phyloP scores from a whole-genome alignment of 2,113 vertebrate species.

The Sander vitreus region DNA sequence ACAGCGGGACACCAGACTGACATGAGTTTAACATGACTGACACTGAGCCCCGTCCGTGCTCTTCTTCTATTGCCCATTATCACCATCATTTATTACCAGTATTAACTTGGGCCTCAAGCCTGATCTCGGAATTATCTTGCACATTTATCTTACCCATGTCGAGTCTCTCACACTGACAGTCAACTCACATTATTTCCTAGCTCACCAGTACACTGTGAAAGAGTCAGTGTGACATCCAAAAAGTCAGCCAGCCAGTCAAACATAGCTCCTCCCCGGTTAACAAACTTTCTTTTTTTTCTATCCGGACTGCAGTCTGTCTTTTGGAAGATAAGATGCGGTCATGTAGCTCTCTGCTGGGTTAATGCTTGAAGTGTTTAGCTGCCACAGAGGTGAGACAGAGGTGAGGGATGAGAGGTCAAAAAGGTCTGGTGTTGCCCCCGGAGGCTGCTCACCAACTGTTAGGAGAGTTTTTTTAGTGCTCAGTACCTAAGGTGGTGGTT shows the following conservation, averaged over 20 bases:
- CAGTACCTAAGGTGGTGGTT: constrained; percentile 19
- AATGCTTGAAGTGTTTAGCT: constrained; percentile 10
- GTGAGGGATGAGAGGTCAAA: constrained; percentile 40
- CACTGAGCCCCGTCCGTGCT: not conserved
- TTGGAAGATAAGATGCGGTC: constrained; percentile 55
- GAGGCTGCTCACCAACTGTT: constrained; percentile 14
- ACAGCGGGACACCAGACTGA: not conserved
- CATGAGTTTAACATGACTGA: not conserved
- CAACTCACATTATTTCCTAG: not conserved
- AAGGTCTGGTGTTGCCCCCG: constrained; percentile 10
- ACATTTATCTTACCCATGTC: not conserved
- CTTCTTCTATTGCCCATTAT: not conserved
- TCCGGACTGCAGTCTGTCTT: constrained; percentile 41
- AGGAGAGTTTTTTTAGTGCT: not conserved
- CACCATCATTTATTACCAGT: not conserved
- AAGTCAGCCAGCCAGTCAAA: not conserved
- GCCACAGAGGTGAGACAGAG: constrained; percentile 39
- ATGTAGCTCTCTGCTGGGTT: constrained; percentile 29
- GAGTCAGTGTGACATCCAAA: constrained; percentile 1
- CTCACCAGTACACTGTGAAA: not conserved
- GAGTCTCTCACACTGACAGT: not conserved
- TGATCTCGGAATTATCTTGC: not conserved
- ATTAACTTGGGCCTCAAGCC: not conserved
- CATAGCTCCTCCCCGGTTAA: not conserved
- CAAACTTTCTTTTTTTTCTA: not conserved